Percentiles rank a stretch among this genome's conserved stretches.
phyloP scores from a whole-genome alignment of 2,888 invertebrate species.

The Eupithecia subfuscata region DNA sequence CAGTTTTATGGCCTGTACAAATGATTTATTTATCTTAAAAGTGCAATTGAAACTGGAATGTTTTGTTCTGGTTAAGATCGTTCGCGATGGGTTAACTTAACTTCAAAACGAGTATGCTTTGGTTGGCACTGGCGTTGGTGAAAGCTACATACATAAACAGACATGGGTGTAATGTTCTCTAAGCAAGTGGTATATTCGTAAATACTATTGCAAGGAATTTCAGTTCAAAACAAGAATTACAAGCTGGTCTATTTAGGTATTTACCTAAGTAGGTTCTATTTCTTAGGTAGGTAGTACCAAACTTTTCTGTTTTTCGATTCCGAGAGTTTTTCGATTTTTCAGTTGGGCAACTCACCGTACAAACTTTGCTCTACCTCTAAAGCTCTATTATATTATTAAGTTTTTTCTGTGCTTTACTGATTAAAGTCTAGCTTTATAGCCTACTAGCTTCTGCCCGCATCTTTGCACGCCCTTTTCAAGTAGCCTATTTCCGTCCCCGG shows the following conservation, averaged over 20 bases:
- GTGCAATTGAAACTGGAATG: slow-evolving; percentile 6
- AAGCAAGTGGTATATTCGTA: not conserved
- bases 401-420: no score
- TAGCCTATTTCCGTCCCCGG: no score
- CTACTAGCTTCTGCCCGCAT: no score
- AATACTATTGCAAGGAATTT: not conserved
- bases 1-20: slow-evolving; percentile 21
- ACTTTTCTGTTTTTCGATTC: no score
- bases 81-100: slow-evolving; percentile 21
- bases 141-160: slow-evolving; percentile 40
- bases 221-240: not conserved
- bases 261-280: not conserved
- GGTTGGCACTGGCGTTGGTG: slow-evolving; percentile 19
- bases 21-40: slow-evolving; percentile 32
- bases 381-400: no score
- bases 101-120: slow-evolving; percentile 26
- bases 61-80: slow-evolving; percentile 30
- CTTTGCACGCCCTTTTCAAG: no score
- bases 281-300: no score
- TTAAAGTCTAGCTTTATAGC: no score
- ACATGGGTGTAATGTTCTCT: slow-evolving; percentile 2
- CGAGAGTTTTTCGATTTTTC: no score
- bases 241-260: not conserved
- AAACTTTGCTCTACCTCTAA: no score
- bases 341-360: no score